Conservation (phyloP, 2,797 vertebrate genomes). For the Coendou prehensilis region DNA sequence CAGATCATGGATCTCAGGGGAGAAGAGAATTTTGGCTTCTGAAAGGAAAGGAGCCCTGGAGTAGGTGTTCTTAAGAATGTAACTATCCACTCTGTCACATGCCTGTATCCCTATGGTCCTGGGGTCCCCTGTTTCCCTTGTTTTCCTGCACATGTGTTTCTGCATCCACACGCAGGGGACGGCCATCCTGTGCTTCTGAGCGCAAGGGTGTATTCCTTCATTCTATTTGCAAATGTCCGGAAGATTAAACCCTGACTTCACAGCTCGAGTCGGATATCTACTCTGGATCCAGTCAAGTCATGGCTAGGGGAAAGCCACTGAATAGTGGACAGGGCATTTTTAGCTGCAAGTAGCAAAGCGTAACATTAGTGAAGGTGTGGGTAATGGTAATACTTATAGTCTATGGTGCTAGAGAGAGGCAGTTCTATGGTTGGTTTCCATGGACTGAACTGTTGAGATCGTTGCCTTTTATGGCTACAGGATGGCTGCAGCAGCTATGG, state of each 20-base stretch:
- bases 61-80: not conserved
- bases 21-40: not conserved
- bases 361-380: not conserved
- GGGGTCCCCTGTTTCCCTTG: too few relatives aligned
- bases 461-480: not conserved
- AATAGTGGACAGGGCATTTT: not conserved
- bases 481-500: not conserved
- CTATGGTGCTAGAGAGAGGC: not conserved
- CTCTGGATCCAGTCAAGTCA: not conserved
- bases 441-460: not conserved
- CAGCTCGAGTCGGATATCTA: not conserved
- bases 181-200: not conserved
- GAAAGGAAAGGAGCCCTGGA: not conserved
- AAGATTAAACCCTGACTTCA: not conserved
- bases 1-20: not conserved
- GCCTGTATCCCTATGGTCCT: not conserved
- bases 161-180: not conserved
- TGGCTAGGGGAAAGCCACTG: not conserved
- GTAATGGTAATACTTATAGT: not conserved
- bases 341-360: not conserved
- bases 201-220: not conserved
- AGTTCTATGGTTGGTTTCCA: not conserved
- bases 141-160: not conserved
- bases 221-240: not conserved
- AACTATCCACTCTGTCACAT: not conserved